A percentile compares a stretch with the other conserved stretches of the same genome.
Evolutionary conservation across 2,113 vertebrate genomes (phyloP).

Genomic region (Pagrus major): DNA sequence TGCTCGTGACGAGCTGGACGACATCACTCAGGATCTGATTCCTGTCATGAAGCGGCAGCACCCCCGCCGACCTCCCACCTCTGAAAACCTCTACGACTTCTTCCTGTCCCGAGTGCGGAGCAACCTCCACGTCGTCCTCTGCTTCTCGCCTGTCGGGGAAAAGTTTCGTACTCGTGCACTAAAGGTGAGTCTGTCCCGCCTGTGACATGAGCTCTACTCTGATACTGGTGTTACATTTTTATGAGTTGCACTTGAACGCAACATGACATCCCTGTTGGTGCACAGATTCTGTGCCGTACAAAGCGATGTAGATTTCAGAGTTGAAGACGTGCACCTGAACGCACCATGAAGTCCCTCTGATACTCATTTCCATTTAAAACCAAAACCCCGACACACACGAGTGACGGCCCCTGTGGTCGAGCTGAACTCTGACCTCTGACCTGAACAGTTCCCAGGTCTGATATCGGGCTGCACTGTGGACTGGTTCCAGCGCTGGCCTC

Average conservation of each 20-base stretch:
- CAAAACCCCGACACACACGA: no score
- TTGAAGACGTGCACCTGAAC: no score
- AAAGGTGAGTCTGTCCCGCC: conserved; percentile 50
- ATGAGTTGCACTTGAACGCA: no score
- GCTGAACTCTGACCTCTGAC: conserved; percentile 19
- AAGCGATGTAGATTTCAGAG: no score
- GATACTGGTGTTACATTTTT: no score
- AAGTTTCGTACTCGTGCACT: conserved; percentile 86
- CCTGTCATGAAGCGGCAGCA: conserved; percentile 85
- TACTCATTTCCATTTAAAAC: no score
- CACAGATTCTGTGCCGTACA: no score
- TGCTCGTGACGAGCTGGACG: conserved; percentile 86
- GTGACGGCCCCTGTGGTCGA: no score
- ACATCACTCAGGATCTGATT: conserved; percentile 88
- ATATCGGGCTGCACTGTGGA: conserved; percentile 91
- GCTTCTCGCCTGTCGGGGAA: conserved; percentile 91
- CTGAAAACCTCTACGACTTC: conserved; percentile 88
- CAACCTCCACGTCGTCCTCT: conserved; percentile 89
- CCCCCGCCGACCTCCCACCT: conserved; percentile 81
- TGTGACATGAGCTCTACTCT: no score
- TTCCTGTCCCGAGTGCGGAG: conserved; percentile 87
- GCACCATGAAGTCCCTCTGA: no score
- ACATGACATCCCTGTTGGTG: no score
- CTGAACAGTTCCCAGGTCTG: conserved; percentile 86
- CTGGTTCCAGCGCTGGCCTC: conserved; percentile 90